phyloP scores from a whole-genome alignment of 2,888 invertebrate species.

The Cheilosia impressa region DNA sequence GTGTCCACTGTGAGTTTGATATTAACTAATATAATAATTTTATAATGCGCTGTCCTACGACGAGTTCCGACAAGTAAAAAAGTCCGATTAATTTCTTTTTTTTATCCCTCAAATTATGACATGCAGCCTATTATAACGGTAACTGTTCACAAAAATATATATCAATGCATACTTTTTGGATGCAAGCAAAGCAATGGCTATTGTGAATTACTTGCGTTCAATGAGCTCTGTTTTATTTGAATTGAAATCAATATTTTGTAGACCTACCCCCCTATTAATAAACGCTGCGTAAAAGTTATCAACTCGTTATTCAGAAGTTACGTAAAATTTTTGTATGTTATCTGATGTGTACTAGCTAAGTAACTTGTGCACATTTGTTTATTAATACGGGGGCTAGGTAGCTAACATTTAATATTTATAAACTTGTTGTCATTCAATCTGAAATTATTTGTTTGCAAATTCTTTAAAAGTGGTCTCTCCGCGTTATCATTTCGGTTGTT shows the following conservation, averaged over 20 bases:
- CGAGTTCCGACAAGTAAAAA: slow-evolving; percentile 10
- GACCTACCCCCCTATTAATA: too few relatives aligned
- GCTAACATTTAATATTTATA: too few relatives aligned
- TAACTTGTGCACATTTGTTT: too few relatives aligned
- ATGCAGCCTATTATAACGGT: slow-evolving; percentile 51
- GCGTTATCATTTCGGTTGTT: too few relatives aligned
- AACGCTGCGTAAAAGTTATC: too few relatives aligned
- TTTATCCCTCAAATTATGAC: slow-evolving; percentile 4
- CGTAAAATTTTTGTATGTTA: too few relatives aligned
- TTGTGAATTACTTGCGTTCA: slow-evolving; percentile 6
- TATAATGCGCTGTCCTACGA: not conserved
- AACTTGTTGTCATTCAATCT: too few relatives aligned
- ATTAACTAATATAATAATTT: not conserved
- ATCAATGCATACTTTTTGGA: slow-evolving; percentile 26
- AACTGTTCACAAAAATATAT: not conserved
- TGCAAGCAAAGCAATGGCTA: not conserved
- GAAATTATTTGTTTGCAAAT: too few relatives aligned
- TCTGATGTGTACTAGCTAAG: too few relatives aligned
- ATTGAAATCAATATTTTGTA: not conserved
- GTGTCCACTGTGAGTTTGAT: not conserved
- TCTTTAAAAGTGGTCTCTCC: too few relatives aligned
- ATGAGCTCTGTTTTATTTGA: not conserved
- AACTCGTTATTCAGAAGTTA: too few relatives aligned
- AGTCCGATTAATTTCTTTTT: not conserved
- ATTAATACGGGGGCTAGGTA: too few relatives aligned